Percentiles rank a stretch among this genome's conserved stretches.
Evolutionary conservation across 2,113 vertebrate species (phyloP).

Genomic region (Serranochromis macrocephalus): DNA sequence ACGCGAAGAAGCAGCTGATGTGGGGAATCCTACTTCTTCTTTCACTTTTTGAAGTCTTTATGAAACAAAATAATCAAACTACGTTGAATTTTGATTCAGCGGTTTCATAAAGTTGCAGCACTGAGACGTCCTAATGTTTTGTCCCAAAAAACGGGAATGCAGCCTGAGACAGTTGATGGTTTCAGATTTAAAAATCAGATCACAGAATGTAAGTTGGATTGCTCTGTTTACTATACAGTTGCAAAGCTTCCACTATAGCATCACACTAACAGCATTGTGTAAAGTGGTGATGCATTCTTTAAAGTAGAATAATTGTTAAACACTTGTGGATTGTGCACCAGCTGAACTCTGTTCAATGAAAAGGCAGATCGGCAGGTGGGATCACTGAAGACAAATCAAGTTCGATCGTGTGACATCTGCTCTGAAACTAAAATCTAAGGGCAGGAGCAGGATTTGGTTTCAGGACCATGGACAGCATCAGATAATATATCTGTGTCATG

Average conservation of each 20-base stretch:
- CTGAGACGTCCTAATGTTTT: not conserved
- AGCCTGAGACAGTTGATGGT: not conserved
- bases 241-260: not conserved
- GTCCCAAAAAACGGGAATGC: not conserved
- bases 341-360: not conserved
- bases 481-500: not conserved
- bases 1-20: not conserved
- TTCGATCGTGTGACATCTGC: accelerated
- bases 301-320: not conserved
- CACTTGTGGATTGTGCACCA: not conserved
- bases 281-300: accelerated
- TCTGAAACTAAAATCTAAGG: not conserved
- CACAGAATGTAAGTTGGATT: not conserved
- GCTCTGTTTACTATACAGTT: not conserved
- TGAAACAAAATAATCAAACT: not conserved
- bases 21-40: not conserved
- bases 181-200: not conserved
- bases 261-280: accelerated
- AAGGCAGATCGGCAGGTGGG: not conserved
- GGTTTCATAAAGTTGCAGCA: not conserved
- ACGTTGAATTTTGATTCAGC: not conserved
- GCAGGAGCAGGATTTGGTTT: slow-evolving; percentile 14
- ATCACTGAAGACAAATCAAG: not conserved
- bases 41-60: not conserved
- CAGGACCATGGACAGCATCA: slow-evolving; percentile 61